A percentile compares a stretch with the other conserved stretches of the same genome.
Conservation (phyloP, 2,797 vertebrate genomes). For the Paguma larvata region DNA sequence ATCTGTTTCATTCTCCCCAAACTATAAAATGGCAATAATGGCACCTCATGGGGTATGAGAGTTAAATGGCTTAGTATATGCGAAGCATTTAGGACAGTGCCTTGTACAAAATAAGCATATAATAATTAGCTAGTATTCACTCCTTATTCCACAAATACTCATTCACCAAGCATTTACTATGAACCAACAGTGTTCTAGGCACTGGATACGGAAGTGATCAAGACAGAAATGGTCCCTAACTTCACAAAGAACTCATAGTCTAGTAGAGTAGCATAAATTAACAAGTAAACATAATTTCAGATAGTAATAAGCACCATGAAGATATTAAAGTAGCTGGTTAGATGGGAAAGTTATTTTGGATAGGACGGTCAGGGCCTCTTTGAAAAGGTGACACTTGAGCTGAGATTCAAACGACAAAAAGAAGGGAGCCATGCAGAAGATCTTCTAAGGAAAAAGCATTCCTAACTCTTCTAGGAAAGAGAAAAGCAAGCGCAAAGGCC, state of each 20-base stretch:
- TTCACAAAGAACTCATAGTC: constrained; percentile 25
- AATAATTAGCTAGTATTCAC: constrained; percentile 4
- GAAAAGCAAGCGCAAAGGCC: background rate
- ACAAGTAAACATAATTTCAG: background rate
- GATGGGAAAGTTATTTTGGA: background rate
- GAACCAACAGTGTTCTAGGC: background rate
- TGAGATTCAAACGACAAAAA: background rate
- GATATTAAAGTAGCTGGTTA: background rate
- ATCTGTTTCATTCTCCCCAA: background rate
- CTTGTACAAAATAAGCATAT: constrained; percentile 4
- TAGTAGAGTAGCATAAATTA: background rate
- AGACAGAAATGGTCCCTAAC: background rate
- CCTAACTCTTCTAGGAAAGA: background rate
- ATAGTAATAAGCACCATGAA: background rate
- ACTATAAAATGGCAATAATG: background rate
- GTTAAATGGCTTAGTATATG: background rate
- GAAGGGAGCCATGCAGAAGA: background rate
- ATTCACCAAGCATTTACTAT: background rate
- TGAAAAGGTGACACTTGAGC: background rate
- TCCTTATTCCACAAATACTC: background rate
- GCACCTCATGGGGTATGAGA: background rate
- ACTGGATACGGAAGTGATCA: background rate
- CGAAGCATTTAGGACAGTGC: constrained; percentile 1
- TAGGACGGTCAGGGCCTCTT: background rate
- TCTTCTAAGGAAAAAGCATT: background rate